Evolutionary conservation across 1,140 invertebrate genomes (phyloP).

Genomic region (Portunus trituberculatus): DNA sequence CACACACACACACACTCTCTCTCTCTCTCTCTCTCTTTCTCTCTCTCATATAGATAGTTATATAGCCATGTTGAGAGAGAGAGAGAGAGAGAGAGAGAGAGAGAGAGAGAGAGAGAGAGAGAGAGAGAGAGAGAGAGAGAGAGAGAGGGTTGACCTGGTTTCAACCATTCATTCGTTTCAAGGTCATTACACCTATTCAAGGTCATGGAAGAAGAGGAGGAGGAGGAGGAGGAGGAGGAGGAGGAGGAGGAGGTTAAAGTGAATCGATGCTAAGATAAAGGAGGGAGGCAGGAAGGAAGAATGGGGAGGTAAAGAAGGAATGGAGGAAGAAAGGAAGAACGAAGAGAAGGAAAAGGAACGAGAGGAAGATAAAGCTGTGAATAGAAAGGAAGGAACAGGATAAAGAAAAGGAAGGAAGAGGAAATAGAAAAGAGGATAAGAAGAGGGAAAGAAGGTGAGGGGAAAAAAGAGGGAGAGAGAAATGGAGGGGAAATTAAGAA

Average conservation of each 20-base stretch:
- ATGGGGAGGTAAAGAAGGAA: neutral
- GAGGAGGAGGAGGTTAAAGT: neutral
- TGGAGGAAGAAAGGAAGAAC: neutral
- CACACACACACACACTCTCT: neutral
- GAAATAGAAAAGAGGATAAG: no score
- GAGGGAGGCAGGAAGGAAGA: neutral
- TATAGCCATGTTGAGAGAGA: neutral
- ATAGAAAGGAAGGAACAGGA: no score
- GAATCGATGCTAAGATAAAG: neutral
- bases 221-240: constrained; percentile 16
- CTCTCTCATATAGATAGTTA: no score
- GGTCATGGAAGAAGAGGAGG: neutral
- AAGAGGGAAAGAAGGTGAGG: no score
- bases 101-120: neutral
- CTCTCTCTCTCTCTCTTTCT: no score
- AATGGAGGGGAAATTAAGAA: no score
- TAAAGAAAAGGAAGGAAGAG: no score
- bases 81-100: constrained; percentile 7
- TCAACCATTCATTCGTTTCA: neutral
- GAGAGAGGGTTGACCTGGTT: neutral
- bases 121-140: neutral
- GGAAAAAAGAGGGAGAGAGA: no score
- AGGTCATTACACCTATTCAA: no score
- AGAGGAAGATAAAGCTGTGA: neutral
- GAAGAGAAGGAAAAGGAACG: neutral